Conservation (phyloP, 2,113 vertebrate species). For the Lepidothrix coronata region DNA sequence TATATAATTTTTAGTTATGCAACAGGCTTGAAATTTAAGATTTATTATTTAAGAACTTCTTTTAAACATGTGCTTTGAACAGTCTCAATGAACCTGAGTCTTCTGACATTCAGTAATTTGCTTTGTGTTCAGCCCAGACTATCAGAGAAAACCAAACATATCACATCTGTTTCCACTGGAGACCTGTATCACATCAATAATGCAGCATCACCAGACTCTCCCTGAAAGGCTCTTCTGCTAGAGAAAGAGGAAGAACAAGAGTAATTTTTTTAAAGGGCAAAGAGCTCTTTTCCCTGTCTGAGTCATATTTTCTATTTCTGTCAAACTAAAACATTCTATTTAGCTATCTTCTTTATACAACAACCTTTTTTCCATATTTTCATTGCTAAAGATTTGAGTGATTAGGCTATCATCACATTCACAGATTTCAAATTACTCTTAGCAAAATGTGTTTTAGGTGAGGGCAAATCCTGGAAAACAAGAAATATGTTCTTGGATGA, state of each 20-base stretch:
- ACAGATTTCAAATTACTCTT: not conserved
- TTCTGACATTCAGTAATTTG: conserved; percentile 36
- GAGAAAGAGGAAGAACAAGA: not conserved
- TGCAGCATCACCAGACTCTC: conserved; percentile 36
- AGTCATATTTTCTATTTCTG: conserved; percentile 45
- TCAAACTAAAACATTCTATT: not conserved
- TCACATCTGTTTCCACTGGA: conserved; percentile 64
- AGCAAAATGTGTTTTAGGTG: not conserved
- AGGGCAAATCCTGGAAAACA: not conserved
- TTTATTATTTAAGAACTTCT: conserved; percentile 45
- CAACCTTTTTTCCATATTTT: not conserved
- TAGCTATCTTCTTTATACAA: conserved; percentile 8
- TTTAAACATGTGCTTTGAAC: conserved; percentile 32
- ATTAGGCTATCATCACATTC: conserved; percentile 11
- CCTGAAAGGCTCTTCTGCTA: conserved; percentile 1
- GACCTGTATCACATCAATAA: conserved; percentile 61
- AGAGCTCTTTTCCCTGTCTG: conserved; percentile 10
- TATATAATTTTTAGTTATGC: conserved; percentile 20
- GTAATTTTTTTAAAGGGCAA: conserved; percentile 43
- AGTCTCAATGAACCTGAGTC: not conserved
- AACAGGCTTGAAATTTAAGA: conserved; percentile 20
- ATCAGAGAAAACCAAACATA: conserved; percentile 61
- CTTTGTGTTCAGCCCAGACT: conserved; percentile 47
- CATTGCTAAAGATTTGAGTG: conserved; percentile 12
- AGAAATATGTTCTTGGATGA: not conserved